Base-by-base conservation (phyloP, 2,888 invertebrate species). In the Abrostola tripartita region DNA sequence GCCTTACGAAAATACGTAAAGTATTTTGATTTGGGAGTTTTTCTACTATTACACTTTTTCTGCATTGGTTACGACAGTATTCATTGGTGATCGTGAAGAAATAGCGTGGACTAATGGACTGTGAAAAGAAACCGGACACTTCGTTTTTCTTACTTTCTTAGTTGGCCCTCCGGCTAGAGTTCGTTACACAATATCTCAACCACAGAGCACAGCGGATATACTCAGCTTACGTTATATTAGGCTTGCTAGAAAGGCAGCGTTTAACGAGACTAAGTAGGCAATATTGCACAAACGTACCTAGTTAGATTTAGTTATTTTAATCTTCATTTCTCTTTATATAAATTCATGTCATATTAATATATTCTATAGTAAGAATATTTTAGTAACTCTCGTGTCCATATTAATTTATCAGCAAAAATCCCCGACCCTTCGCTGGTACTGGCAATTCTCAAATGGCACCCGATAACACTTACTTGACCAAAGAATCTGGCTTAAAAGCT, bases 71-170 rank as follows among this genome's bases (percentile, higher is more conserved):
- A 58, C 65, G 65, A 72, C 65, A 67, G 52, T 59, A 65, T 70
- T 70, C 68, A 72, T 68, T 70, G 74, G 70, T 70, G 68, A 59
- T 70, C 56, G 61, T 64, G 55, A 56, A 70, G 61, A 71, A 74
- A 70, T 56, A 71, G 52, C 63, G 56, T 50, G 58, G 51, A 61
- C 76, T 78, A 79, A 79, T 79, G 77, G 68, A 66, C 77, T 65
- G 67, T 65, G 70, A 70, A 76, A 66, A 76, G 66, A 71, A 72
- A 67, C 61, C 63, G 69, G 71, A 68, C 79, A 74, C 66, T 71
- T 71, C 63, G 71, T 68, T 76, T 79, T 79, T 74, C 70, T 76
- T 68, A 53, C 41, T 65, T 52, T 64, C 61, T 40, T 67, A 65
- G 76, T 72, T 64, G 61, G 52, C 52, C 50, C 68, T 62, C 52